These are phyloP conservation scores for Oscheius sp. DNA, from an alignment of 2,888 invertebrate species.

Conservation along the genomic window DNA sequence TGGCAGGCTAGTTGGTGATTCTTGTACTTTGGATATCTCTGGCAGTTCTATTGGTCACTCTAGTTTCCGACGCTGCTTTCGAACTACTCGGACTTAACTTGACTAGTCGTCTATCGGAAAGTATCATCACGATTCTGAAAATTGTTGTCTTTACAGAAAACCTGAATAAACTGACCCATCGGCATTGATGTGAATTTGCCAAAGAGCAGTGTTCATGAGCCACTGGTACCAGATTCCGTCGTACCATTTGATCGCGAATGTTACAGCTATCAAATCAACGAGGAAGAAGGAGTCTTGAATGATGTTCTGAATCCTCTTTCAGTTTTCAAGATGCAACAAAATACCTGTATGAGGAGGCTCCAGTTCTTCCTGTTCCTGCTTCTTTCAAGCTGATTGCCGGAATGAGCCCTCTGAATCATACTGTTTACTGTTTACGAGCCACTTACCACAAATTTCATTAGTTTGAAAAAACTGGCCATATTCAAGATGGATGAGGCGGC, in stretches of 20 bases:
- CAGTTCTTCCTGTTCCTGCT: constrained; percentile 22
- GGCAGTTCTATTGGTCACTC: too few species aligned
- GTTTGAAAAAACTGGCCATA: constrained; percentile 12
- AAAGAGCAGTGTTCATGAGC: constrained; percentile 15
- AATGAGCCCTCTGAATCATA: constrained; percentile 6
- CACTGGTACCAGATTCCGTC: constrained; percentile 24
- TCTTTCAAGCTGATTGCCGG: constrained; percentile 7
- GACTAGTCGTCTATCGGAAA: constrained; percentile 9
- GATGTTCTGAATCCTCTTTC: constrained; percentile 12
- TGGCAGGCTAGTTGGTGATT: too few species aligned
- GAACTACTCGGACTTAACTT: constrained; percentile 10
- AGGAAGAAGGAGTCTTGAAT: constrained; percentile 30
- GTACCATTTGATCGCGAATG: constrained; percentile 19
- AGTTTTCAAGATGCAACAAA: neutral
- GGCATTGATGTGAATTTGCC: constrained; percentile 28
- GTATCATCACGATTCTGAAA: constrained; percentile 28
- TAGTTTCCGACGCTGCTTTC: too few species aligned
- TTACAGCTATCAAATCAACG: constrained; percentile 22
- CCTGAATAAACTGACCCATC: constrained; percentile 7
- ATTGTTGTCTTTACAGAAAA: neutral
- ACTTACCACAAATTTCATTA: constrained; percentile 20
- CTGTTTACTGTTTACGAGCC: neutral
- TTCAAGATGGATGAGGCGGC: constrained; percentile 4
- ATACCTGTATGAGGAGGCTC: constrained; percentile 18
- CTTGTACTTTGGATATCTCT: too few species aligned